A percentile compares a stretch with the other conserved stretches of the same genome.
Conservation (phyloP, 1,140 invertebrate genomes). For the Armadillidium nasatum region DNA sequence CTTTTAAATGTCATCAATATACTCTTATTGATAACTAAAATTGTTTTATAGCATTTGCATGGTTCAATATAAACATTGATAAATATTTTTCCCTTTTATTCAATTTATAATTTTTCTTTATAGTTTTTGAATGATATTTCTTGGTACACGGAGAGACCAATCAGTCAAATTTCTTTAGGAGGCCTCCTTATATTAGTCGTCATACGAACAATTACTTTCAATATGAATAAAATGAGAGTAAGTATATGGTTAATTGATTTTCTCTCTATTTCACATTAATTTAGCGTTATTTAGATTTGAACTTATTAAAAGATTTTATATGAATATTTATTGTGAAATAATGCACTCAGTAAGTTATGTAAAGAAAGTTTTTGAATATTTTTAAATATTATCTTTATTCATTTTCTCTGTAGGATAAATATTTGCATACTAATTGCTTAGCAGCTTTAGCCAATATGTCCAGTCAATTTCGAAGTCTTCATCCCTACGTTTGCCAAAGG, state of each 20-base stretch:
- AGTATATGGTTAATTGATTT: neutral
- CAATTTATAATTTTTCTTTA: neutral
- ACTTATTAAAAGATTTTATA: too few species aligned
- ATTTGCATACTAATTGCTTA: conserved; percentile 92
- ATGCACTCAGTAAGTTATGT: too few species aligned
- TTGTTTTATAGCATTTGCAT: too few species aligned
- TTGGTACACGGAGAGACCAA: conserved; percentile 86
- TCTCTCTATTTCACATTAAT: too few species aligned
- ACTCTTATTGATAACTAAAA: too few species aligned
- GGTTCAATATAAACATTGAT: too few species aligned
- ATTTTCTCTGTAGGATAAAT: conserved; percentile 68
- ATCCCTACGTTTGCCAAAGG: conserved; percentile 93
- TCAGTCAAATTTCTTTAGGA: conserved; percentile 88
- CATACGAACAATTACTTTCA: conserved; percentile 93
- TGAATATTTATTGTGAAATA: neutral
- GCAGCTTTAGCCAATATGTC: conserved; percentile 98
- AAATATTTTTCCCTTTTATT: too few species aligned
- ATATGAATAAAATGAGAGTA: conserved; percentile 91
- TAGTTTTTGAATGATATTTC: conserved; percentile 69
- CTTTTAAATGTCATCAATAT: too few species aligned
- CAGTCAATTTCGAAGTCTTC: conserved; percentile 84
- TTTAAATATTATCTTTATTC: conserved; percentile 26
- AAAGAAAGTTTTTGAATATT: too few species aligned
- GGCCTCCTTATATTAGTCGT: conserved; percentile 93
- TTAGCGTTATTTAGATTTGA: too few species aligned